Evolutionary conservation across 37 sponge, comb jelly and placozoan genomes (phyloP).

Genomic region (Aphrocallistes beatrix): DNA sequence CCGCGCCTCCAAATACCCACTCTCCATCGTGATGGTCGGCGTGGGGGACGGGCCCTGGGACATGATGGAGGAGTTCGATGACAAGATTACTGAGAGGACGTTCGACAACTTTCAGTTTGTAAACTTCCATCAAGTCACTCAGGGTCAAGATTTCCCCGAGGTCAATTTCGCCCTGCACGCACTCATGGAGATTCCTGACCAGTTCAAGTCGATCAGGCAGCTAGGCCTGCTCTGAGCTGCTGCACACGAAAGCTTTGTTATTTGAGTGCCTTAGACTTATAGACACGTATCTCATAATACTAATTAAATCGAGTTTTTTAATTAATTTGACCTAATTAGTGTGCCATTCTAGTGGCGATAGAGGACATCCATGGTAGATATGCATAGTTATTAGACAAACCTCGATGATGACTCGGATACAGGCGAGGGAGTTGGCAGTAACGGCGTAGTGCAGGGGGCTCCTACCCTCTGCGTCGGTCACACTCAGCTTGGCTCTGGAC

Average conservation of each 20-base stretch:
- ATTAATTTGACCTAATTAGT: too few species aligned
- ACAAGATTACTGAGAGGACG: conserved; percentile 10
- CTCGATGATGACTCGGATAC: conserved; percentile 36
- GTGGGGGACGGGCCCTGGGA: conserved; percentile 33
- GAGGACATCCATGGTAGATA: too few species aligned
- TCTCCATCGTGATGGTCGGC: conserved; percentile 25
- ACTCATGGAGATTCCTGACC: conserved; percentile 29
- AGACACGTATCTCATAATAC: too few species aligned
- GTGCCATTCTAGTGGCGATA: too few species aligned
- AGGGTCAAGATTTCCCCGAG: conserved; percentile 9
- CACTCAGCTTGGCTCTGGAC: conserved; percentile 42
- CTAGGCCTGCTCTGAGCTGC: conserved; percentile 18
- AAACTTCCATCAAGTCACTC: conserved; percentile 6
- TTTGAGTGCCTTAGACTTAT: too few species aligned
- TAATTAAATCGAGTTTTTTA: too few species aligned
- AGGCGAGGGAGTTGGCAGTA: conserved; percentile 18
- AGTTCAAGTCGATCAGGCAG: conserved; percentile 21
- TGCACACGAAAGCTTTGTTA: neutral
- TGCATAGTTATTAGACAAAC: too few species aligned
- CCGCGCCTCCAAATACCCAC: conserved; percentile 23
- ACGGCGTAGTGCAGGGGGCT: conserved; percentile 70
- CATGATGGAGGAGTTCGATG: conserved; percentile 26
- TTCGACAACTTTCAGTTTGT: conserved; percentile 32
- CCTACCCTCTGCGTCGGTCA: conserved; percentile 52
- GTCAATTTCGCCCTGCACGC: conserved; percentile 20